These are phyloP conservation scores for Andrena bicolor DNA, from an alignment of 2,888 invertebrate genomes.

Conservation along the genomic window DNA sequence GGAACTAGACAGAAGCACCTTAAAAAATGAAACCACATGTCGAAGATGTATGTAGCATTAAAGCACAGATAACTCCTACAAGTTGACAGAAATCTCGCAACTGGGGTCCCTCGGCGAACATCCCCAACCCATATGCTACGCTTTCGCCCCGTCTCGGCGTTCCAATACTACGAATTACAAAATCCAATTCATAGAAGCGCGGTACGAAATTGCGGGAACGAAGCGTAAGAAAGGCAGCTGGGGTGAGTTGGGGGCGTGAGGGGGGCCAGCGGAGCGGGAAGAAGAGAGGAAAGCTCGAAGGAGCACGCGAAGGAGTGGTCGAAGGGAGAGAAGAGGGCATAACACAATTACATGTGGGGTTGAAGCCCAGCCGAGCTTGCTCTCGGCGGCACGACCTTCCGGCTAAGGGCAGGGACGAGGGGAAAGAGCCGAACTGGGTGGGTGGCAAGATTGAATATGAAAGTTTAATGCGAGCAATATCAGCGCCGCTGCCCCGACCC, in stretches of 20 bases:
- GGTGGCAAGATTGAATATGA: constrained; percentile 91
- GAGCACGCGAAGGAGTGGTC: constrained; percentile 36
- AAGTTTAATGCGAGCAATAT: constrained; percentile 88
- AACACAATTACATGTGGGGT: constrained; percentile 82
- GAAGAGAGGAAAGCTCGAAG: constrained; percentile 56
- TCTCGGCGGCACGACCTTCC: constrained; percentile 63
- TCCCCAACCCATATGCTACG: too few relatives aligned
- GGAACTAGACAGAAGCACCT: too few relatives aligned
- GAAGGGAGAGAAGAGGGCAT: constrained; percentile 74
- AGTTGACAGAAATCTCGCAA: too few relatives aligned
- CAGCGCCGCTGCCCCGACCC: constrained; percentile 78
- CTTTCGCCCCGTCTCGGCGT: too few relatives aligned
- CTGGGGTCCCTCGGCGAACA: too few relatives aligned
- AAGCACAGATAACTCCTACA: too few relatives aligned
- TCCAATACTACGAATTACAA: constrained; percentile 67
- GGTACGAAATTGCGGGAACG: constrained; percentile 59
- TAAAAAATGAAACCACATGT: too few relatives aligned
- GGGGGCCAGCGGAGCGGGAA: constrained; percentile 39
- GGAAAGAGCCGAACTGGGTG: constrained; percentile 73
- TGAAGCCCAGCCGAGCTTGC: constrained; percentile 76
- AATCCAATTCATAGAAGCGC: constrained; percentile 74
- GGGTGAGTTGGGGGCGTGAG: constrained; percentile 31
- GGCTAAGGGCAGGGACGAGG: constrained; percentile 57
- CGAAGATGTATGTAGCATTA: too few relatives aligned
- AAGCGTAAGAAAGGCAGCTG: constrained; percentile 51